phyloP scores from a whole-genome alignment of 2,888 invertebrate species.

The Drosophila mettleri region DNA sequence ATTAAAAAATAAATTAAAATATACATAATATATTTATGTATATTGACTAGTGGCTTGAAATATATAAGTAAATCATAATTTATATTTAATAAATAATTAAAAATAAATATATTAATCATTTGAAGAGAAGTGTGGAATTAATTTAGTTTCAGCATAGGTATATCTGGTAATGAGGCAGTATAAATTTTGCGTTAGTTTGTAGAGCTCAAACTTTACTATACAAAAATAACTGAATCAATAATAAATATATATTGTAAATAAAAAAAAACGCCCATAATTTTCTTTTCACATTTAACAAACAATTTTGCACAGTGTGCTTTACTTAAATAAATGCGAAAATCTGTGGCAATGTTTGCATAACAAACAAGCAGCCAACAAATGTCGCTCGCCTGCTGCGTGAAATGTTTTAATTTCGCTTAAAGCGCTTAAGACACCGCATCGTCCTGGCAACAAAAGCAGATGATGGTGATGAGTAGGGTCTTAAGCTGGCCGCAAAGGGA shows the following conservation, averaged over 20 bases:
- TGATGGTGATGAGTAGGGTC: slow-evolving; percentile 44
- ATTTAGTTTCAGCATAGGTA: too few species aligned
- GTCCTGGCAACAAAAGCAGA: slow-evolving; percentile 57
- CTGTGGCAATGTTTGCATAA: slow-evolving; percentile 57
- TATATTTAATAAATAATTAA: too few species aligned
- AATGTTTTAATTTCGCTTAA: slow-evolving; percentile 78
- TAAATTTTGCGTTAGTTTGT: too few species aligned
- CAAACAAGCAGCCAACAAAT: slow-evolving; percentile 44
- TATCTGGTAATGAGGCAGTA: too few species aligned
- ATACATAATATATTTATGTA: too few species aligned
- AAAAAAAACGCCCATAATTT: background rate
- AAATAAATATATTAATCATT: too few species aligned
- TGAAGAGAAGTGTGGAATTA: too few species aligned
- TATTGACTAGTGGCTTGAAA: too few species aligned
- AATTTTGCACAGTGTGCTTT: slow-evolving; percentile 25
- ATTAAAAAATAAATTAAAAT: too few species aligned
- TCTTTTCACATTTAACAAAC: background rate
- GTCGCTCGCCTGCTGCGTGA: slow-evolving; percentile 60
- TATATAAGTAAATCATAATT: too few species aligned
- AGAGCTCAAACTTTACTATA: too few species aligned
- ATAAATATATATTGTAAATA: background rate
- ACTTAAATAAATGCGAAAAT: slow-evolving; percentile 40
- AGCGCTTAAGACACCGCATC: slow-evolving; percentile 73
- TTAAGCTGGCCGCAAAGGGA: slow-evolving; percentile 68
- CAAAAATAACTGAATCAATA: background rate